Percentiles rank a stretch among this genome's conserved stretches.
phyloP scores from a whole-genome alignment of 2,888 invertebrate genomes.

The Tinea semifulvella region DNA sequence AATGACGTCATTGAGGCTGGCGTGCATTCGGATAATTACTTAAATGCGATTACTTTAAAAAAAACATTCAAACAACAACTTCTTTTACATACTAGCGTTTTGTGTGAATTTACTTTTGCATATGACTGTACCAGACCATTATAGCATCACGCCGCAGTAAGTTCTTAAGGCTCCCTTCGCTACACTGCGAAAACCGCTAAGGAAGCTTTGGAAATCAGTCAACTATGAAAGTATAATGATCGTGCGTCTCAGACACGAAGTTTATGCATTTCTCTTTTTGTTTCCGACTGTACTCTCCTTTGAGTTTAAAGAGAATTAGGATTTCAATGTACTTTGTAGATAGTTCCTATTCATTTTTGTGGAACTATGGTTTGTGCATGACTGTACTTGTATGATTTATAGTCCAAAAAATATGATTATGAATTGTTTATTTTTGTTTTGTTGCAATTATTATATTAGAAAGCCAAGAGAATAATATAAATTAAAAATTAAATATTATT shows the following conservation, averaged over 20 bases:
- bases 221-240: slow-evolving; percentile 62
- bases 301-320: neutral
- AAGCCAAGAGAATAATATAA: too few relatives aligned
- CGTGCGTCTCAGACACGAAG: slow-evolving; percentile 27
- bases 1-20: too few relatives aligned
- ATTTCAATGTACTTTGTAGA: neutral
- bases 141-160: slow-evolving; percentile 57
- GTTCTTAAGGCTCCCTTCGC: slow-evolving; percentile 27
- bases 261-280: slow-evolving; percentile 19
- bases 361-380: neutral
- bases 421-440: neutral
- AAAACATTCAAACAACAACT: too few relatives aligned
- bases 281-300: slow-evolving; percentile 11
- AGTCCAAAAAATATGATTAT: neutral
- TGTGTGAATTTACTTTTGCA: neutral
- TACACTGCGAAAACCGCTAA: slow-evolving; percentile 26
- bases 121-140: slow-evolving; percentile 34
- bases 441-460: neutral
- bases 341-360: neutral
- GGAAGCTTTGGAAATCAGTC: slow-evolving; percentile 48
- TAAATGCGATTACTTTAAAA: too few relatives aligned
- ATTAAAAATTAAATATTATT: too few relatives aligned
- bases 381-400: neutral
- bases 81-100: too few relatives aligned
- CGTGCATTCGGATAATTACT: too few relatives aligned